Evolutionary conservation across 2,797 vertebrate species (phyloP).

Genomic region (Hoplostethus atlanticus): DNA sequence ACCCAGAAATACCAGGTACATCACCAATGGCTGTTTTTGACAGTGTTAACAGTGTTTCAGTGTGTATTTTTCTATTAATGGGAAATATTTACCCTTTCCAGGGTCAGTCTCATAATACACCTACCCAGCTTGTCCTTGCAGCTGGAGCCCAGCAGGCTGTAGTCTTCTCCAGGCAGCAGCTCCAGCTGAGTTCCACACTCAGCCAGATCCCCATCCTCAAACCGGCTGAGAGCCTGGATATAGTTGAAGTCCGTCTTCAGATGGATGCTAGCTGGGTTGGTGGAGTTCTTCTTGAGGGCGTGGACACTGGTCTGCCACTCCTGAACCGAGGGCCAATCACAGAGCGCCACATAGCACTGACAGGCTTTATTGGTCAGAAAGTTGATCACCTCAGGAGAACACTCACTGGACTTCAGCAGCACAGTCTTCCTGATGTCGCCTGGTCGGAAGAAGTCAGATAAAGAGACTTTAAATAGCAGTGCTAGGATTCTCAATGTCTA

Average conservation of each 20-base stretch:
- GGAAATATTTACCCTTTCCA: not conserved
- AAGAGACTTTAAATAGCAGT: not conserved
- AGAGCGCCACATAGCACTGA: slow-evolving; percentile 95
- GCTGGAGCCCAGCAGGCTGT: slow-evolving; percentile 88
- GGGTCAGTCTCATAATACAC: not conserved
- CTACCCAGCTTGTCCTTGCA: slow-evolving; percentile 96
- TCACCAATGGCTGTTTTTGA: too few relatives aligned
- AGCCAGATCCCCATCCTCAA: slow-evolving; percentile 92
- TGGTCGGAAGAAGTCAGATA: slow-evolving; percentile 53
- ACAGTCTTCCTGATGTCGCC: slow-evolving; percentile 94
- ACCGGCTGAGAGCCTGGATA: slow-evolving; percentile 94
- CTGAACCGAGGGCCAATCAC: slow-evolving; percentile 95
- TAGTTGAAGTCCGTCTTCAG: slow-evolving; percentile 97
- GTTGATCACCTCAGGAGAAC: slow-evolving; percentile 93
- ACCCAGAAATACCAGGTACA: too few relatives aligned
- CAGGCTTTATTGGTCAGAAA: slow-evolving; percentile 96
- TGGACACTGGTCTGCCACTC: slow-evolving; percentile 94
- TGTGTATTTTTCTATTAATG: too few relatives aligned
- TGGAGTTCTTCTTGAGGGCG: slow-evolving; percentile 90
- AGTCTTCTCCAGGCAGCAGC: slow-evolving; percentile 96
- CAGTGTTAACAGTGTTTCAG: too few relatives aligned
- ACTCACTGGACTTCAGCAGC: slow-evolving; percentile 92
- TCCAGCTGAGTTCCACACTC: slow-evolving; percentile 93
- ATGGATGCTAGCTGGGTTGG: slow-evolving; percentile 86
- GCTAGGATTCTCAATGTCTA: not conserved